Base-by-base conservation (phyloP, 2,113 vertebrate species). In the Psilopogon haemacephalus region DNA sequence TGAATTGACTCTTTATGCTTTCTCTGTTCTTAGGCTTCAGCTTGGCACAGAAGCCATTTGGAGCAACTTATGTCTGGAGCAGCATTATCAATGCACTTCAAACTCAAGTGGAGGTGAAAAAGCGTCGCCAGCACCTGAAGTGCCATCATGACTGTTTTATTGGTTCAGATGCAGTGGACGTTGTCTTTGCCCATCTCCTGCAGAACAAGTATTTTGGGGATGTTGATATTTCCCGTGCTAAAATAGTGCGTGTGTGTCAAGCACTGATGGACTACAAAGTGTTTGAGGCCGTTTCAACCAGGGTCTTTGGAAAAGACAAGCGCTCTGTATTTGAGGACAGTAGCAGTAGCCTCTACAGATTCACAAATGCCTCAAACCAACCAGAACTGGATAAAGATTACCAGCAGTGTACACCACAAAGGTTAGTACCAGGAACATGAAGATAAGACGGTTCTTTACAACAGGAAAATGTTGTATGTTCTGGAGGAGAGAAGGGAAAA, bases 241-340 rank as follows among this genome's bases (percentile, higher is more conserved):
- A 99, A 96, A 98, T 99, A 10, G 98, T 99, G 64, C 98, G 98
- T 1, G 98, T 99, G 3, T 99, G 99, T 82, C 99, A 99, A 44
- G 98, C 98, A 1, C 97, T 99, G 62, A 99, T 99, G 99, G 99
- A 99, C 87, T 98, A 98, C 28, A 98, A 98, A 95, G 98, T 99
- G 37, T 99, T 99, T 71, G 99, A 99, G 96, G 98, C 98, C 0
- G 98, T 99, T 92, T 98, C 98, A 1, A 98, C 98, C 6, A 98
- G 96, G 91, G 98, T 99, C 44, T 99, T 99, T 38, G 98, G 98
- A 50, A 99, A 98, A 96, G 99, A 99, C 74, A 99, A 99, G 86
- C 98, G 98, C 50, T 97, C 96, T 17, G 97, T 97, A 1, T 99
- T 99, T 82, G 99, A 99, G 88, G 99, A 99, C 95, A 99, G 98